These are phyloP conservation scores for Spodoptera exigua DNA, from an alignment of 2,888 invertebrate species.

Conservation along the genomic window DNA sequence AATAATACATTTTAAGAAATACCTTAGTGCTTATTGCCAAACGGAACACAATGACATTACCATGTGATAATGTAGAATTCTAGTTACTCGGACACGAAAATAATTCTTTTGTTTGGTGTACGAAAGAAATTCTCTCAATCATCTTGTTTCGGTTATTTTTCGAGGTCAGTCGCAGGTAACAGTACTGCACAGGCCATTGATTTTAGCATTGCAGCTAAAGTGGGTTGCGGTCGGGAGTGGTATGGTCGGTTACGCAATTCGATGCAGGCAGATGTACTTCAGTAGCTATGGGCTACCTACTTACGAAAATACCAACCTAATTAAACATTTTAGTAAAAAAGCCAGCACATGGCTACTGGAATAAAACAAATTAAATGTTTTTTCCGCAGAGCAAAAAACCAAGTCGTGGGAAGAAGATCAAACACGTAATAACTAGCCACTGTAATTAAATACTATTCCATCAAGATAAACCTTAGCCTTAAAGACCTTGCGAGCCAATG, in stretches of 20 bases:
- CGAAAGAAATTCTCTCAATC: slow-evolving; percentile 56
- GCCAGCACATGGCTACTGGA: too few species aligned
- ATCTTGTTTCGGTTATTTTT: slow-evolving; percentile 61
- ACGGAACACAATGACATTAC: too few species aligned
- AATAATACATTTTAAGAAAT: slow-evolving; percentile 1
- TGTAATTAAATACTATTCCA: slow-evolving; percentile 32
- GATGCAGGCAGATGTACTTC: slow-evolving; percentile 49
- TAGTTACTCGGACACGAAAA: slow-evolving; percentile 17
- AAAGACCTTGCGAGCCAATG: slow-evolving; percentile 72
- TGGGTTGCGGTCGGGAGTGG: slow-evolving; percentile 49
- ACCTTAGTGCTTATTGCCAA: not conserved
- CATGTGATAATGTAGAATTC: slow-evolving; percentile 8
- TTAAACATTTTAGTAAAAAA: not conserved
- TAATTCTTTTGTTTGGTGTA: slow-evolving; percentile 46
- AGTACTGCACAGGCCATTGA: slow-evolving; percentile 54
- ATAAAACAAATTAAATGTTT: not conserved
- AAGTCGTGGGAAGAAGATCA: slow-evolving; percentile 41
- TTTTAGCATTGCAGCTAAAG: slow-evolving; percentile 45
- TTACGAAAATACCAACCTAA: slow-evolving; percentile 4
- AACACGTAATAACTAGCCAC: slow-evolving; percentile 14
- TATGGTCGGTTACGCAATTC: slow-evolving; percentile 56
- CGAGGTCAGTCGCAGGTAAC: slow-evolving; percentile 64
- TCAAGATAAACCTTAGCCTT: slow-evolving; percentile 33
- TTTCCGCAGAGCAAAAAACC: slow-evolving; percentile 15
- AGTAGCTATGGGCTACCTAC: slow-evolving; percentile 29